phyloP scores from a whole-genome alignment of 2,113 vertebrate species.

The Platysternon megacephalum region DNA sequence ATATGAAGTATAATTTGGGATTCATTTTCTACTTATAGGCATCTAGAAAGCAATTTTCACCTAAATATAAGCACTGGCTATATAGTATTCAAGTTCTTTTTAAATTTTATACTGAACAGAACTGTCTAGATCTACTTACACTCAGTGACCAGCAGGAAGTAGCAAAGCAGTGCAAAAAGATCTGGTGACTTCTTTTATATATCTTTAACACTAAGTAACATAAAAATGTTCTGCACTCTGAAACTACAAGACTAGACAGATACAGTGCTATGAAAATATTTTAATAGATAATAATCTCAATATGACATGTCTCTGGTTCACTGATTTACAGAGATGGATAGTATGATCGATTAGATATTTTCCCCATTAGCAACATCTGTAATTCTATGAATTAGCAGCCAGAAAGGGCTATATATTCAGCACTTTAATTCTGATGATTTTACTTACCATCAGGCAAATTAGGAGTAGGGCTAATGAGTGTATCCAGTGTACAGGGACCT shows the following conservation, averaged over 20 bases:
- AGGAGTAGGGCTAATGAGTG: slow-evolving; percentile 89
- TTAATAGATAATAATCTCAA: fast-evolving
- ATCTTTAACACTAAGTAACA: not conserved
- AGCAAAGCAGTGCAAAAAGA: not conserved
- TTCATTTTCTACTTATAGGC: not conserved
- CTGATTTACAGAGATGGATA: too few species aligned
- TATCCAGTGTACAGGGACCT: slow-evolving; percentile 95
- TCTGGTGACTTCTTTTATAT: not conserved
- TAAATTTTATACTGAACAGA: not conserved
- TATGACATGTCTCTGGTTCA: not conserved
- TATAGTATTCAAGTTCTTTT: not conserved
- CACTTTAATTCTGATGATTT: not conserved
- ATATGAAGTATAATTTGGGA: not conserved
- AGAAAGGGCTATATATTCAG: not conserved
- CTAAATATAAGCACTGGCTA: not conserved
- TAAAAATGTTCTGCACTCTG: fast-evolving
- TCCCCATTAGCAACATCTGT: not conserved
- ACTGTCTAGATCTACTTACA: not conserved
- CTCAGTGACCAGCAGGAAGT: not conserved
- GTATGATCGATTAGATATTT: fast-evolving
- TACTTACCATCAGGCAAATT: slow-evolving; percentile 87
- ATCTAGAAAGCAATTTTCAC: not conserved
- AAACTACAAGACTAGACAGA: fast-evolving
- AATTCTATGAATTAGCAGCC: fast-evolving
- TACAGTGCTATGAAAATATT: not conserved